Evolutionary conservation across 1,140 invertebrate genomes (phyloP), one percentile per base, ranked within the genome.

Genomic region (Atopsyche davidsoni): DNA sequence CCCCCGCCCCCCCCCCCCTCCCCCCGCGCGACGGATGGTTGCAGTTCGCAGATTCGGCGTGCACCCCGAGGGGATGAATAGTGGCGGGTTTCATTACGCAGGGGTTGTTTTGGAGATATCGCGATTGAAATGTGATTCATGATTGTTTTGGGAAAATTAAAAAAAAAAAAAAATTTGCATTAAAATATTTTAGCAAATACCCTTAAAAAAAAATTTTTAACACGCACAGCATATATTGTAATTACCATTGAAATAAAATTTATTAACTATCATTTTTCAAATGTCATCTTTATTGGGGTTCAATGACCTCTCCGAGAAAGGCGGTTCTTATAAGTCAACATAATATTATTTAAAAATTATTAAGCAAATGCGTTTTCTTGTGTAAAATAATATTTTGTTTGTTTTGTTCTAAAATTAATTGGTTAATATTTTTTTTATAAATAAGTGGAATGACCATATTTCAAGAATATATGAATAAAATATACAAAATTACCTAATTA

Each of bases 41-140:
- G 13, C 23, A 16, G 39, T 4, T n/a, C 7, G 19, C 14, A 22
- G 28, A 7, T 17, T 46, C 6, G 24, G 28, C 34, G n/a, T 9
- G 34, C 21, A 24, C 32, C 44, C 24, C 44, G 35, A 10, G 25
- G 16, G 36, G 18, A 23, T 25, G 17, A 36, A 24, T 25, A 25
- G 46, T 19, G 22, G 17, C 19, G 39, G 38, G 39, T 19, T 49
- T 32, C n/a, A 7, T 45, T 45, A 34, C 42, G 18, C 43, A 32
- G 28, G 43, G 43, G 35, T 45, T 28, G n/a, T 28, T 28, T 28
- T n/a, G 24, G n/a, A 28, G n/a, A 28, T n/a, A 28, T 28, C n/a
- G 6, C 6, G 6, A 7, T 28, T 28, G 24, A 28, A 28, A 28
- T 28, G 24, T 28, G 24, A 7, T n/a, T 6, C 24, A 28, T 28